Base-by-base conservation (phyloP, 2,113 vertebrate genomes). In the Hippotragus niger region DNA sequence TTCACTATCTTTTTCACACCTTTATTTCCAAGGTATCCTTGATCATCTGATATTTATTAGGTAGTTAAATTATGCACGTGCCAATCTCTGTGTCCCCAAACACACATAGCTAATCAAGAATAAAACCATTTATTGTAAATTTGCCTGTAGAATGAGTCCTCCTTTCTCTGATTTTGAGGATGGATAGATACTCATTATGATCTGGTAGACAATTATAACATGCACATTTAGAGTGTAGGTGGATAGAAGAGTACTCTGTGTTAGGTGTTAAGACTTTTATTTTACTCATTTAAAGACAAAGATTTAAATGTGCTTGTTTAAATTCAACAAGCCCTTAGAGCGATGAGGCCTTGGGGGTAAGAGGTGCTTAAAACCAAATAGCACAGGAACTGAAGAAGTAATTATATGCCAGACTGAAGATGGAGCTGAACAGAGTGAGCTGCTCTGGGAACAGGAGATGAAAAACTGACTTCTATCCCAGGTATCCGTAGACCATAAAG, bases 301-400 rank as follows among this genome's bases (percentile, higher is more conserved):
- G 96, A 96, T 98, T 96, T 93, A 94, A 98, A 98, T 98, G 96
- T 84, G 55, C 95, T 98, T 98, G 62, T 98, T 98, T 98, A 98
- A 98, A 98, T 98, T 98, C 97, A 97, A 92, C 95, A 98, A 96
- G 86, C 97, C 98, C 96, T 98, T 96, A 93, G 6, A 98, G 80
- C 90, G 93, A 88, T 80, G 96, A 96, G 94, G 97, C 96, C 91
- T 98, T 98, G 81, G 91, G 91, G 89, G 90, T 98, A 97, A 97
- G 94, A 98, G 98, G 97, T 98, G 96, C 98, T 98, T 98, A 97
- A 98, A 99, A 95, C 90, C 97, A 98, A 98, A 94, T 95, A 98
- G 96, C 96, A 96, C 36, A 94, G 96, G 91, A 98, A 82, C 95
- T 97, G 93, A 98, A 98, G 62, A 98, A 97, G 84, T 98, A 98